Percentiles rank a stretch among this genome's conserved stretches.
Conservation (phyloP, 2,888 invertebrate species). For the Alloscopus bannaensis region DNA sequence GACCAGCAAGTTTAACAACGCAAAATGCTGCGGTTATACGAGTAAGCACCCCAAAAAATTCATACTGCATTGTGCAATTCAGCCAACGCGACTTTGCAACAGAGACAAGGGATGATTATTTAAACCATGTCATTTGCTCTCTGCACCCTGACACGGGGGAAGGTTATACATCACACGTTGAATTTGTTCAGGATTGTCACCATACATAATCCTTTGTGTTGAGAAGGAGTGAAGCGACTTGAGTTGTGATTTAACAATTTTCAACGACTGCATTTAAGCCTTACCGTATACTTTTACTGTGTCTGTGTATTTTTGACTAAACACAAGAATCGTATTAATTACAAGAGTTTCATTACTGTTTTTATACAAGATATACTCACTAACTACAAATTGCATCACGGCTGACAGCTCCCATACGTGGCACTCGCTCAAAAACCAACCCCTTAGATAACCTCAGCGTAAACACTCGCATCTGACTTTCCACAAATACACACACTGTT, state of each 20-base stretch:
- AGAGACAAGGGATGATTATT: conserved; percentile 25
- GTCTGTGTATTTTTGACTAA: neutral
- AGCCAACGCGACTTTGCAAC: no score
- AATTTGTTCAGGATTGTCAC: conserved; percentile 36
- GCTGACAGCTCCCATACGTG: conserved; percentile 24
- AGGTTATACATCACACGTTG: conserved; percentile 24
- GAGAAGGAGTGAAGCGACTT: neutral
- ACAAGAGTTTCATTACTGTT: conserved; percentile 4
- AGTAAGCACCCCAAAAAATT: neutral
- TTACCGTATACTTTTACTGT: neutral
- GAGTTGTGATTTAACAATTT: no score
- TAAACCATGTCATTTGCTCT: conserved; percentile 55
- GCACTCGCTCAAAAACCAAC: neutral
- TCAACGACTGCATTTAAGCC: no score
- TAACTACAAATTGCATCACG: conserved; percentile 52
- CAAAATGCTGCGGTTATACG: neutral
- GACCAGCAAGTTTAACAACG: neutral
- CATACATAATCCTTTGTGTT: neutral
- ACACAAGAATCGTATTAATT: neutral
- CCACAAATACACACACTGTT: conserved; percentile 1
- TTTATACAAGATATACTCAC: neutral
- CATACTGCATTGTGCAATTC: conserved; percentile 23
- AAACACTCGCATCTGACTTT: neutral
- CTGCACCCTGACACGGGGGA: conserved; percentile 46
- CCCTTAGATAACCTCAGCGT: no score